Evolutionary conservation across 2,113 vertebrate species (phyloP).

Genomic region (Synchiropus splendidus): DNA sequence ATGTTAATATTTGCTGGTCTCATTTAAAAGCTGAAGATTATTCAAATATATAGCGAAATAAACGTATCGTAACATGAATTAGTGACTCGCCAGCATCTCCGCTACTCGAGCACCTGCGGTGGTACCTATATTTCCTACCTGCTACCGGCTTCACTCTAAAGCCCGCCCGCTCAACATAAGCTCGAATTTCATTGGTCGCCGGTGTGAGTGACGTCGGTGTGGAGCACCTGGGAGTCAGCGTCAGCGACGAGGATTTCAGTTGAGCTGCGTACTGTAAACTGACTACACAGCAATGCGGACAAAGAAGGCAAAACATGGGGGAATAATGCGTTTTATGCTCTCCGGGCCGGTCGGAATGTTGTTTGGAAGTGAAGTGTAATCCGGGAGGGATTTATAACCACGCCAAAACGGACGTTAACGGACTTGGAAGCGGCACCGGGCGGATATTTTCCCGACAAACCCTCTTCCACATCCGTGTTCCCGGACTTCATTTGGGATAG

Average conservation of each 20-base stretch:
- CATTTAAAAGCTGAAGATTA: too few relatives aligned
- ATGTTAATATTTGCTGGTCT: too few relatives aligned
- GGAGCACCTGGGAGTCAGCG: conserved; percentile 68
- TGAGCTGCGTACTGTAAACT: conserved; percentile 16
- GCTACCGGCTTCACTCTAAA: conserved; percentile 5
- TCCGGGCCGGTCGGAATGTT: conserved; percentile 8
- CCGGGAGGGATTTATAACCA: conserved; percentile 6
- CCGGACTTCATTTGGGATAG: conserved; percentile 40
- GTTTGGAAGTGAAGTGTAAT: background rate
- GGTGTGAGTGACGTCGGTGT: conserved; percentile 43
- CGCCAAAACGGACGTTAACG: conserved; percentile 20
- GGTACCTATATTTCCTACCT: conserved; percentile 41
- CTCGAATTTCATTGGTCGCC: conserved; percentile 53
- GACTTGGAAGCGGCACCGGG: conserved; percentile 28
- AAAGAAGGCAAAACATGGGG: conserved; percentile 43
- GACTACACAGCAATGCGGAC: conserved; percentile 57
- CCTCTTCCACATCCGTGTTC: conserved; percentile 49
- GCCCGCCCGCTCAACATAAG: conserved; percentile 44
- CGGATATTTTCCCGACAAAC: conserved; percentile 49
- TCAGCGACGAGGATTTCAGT: conserved; percentile 9
- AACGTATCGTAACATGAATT: too few relatives aligned
- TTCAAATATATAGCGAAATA: too few relatives aligned
- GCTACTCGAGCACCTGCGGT: conserved; percentile 52
- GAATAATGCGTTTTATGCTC: conserved; percentile 34
- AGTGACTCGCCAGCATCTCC: background rate